A percentile compares a stretch with the other conserved stretches of the same genome.
phyloP scores from a whole-genome alignment of 2,113 vertebrate genomes.

The Cairina moschata region DNA sequence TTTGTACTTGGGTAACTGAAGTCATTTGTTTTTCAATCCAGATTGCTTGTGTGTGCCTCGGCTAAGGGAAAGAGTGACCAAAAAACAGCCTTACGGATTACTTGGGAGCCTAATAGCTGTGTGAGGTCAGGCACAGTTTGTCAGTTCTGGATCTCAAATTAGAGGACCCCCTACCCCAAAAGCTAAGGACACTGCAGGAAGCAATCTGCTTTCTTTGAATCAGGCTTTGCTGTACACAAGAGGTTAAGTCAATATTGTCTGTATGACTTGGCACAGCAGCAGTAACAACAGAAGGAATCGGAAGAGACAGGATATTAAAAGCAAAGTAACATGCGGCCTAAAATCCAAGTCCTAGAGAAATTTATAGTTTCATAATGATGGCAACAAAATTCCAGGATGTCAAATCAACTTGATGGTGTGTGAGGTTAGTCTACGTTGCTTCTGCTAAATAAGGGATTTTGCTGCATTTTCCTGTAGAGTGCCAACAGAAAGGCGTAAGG shows the following conservation, averaged over 20 bases:
- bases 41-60: neutral
- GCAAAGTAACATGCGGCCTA: neutral
- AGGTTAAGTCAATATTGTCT: neutral
- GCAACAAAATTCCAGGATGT: neutral
- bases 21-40: neutral
- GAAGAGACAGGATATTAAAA: neutral
- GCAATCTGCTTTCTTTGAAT: neutral
- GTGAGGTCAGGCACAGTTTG: neutral
- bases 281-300: neutral
- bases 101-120: neutral
- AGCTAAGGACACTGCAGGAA: neutral
- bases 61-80: neutral
- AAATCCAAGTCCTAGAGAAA: neutral
- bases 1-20: neutral
- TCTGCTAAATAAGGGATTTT: neutral
- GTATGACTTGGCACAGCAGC: neutral
- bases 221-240: accelerated
- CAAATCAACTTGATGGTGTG: neutral
- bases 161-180: neutral
- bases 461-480: neutral
- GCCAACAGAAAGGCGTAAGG: neutral
- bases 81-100: neutral
- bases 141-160: neutral
- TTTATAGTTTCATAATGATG: neutral
- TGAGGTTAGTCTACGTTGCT: neutral